Percentiles rank a stretch among this genome's conserved stretches.
These are phyloP conservation scores for Ceratosolen fusciceps DNA, from an alignment of 1,140 invertebrate genomes.

Conservation along the genomic window DNA sequence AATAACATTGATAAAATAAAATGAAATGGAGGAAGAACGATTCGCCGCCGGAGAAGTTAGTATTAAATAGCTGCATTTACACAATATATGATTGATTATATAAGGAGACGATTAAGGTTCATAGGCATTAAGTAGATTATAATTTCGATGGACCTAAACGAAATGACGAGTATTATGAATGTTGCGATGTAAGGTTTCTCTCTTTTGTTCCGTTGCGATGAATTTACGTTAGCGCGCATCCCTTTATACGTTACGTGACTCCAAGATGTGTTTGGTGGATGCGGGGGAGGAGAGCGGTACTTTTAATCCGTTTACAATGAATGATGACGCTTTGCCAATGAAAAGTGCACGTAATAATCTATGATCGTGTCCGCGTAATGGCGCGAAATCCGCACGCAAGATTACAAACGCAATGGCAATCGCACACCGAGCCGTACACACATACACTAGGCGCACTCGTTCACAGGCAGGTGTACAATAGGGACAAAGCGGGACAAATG, in stretches of 20 bases:
- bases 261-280: background rate
- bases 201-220: background rate
- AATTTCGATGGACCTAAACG: conserved; percentile 61
- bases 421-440: no score
- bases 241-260: background rate
- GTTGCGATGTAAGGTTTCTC: conserved; percentile 44
- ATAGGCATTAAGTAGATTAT: conserved; percentile 56
- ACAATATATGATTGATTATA: conserved; percentile 43
- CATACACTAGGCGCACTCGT: no score
- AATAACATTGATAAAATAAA: conserved; percentile 44
- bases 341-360: no score
- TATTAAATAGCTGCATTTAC: conserved; percentile 64
- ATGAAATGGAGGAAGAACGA: conserved; percentile 27
- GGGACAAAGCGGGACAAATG: no score
- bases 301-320: no score
- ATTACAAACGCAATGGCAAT: no score
- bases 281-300: no score
- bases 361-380: no score
- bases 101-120: conserved; percentile 50
- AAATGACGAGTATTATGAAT: conserved; percentile 58
- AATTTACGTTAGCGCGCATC: conserved; percentile 1
- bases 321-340: no score
- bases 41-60: conserved; percentile 48
- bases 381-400: no score
- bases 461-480: no score